Evolutionary conservation across 2,797 vertebrate genomes (phyloP), one percentile per base, ranked within the genome.

Genomic region (Poecilia velifera): DNA sequence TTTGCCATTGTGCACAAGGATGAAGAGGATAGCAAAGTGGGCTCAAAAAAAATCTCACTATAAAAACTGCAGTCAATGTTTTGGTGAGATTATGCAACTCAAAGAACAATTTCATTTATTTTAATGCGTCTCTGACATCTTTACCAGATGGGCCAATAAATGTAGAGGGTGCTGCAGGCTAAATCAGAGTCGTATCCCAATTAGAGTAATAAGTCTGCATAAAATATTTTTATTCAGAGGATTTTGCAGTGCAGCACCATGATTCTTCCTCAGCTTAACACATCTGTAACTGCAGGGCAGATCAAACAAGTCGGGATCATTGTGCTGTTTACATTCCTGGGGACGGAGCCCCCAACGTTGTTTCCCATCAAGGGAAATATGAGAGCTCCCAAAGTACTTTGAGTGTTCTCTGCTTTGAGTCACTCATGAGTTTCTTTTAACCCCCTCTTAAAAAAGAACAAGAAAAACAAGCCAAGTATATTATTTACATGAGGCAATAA

Each of bases 401-500:
- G 85, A 95, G 92, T 86, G 86, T 91, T 90, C 90, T 92, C 83
- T 83, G 84, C 86, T 84, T 88, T 53, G 45, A 89, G 87, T 93
- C 92, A 93, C 93, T 94, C 89, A 90, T 66, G 85, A 92, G 92
- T 89, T 89, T 89, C 89, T 89, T 87, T 86, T 68, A 75, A 79
- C 81, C 84, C 71, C 80, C 74, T 78, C 49, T 43, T 22, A 31
- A 39, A 8, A 43, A 76, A 41, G 31, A 82, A 86, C 84, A 89
- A 73, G 77, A 86, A 88, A 90, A 84, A 77, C 62, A 62, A 84
- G 72, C 77, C 84, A 74, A 90, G 89, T 90, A 88, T 90, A 94
- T 94, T 94, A 95, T 95, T 95, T 93, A 95, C 93, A 94, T 84
- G 89, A 92, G 89, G 90, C 91, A 91, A 94, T 94, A 95, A 95